A percentile compares a stretch with the other conserved stretches of the same genome.
Conservation (phyloP, 2,113 vertebrate genomes). For the Cinclus cinclus region DNA sequence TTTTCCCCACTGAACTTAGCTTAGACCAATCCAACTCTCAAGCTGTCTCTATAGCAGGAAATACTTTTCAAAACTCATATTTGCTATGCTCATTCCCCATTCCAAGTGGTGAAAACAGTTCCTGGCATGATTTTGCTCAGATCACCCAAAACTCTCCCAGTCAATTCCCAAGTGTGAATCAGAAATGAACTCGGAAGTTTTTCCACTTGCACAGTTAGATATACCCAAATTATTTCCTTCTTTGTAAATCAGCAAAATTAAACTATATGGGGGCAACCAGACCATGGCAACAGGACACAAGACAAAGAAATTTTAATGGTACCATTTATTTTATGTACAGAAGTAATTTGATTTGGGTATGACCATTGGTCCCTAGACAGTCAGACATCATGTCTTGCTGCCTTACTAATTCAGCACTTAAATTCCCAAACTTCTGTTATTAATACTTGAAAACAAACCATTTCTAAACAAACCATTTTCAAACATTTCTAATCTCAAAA, state of each 20-base stretch:
- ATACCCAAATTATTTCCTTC: not conserved
- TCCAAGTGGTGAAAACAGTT: not conserved
- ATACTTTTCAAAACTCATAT: not conserved
- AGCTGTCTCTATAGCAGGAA: not conserved
- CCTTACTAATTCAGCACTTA: not conserved
- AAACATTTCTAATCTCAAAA: too few relatives aligned
- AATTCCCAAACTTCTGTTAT: not conserved
- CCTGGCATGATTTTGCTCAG: not conserved
- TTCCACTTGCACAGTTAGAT: not conserved
- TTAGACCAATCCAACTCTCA: not conserved
- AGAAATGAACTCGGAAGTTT: not conserved
- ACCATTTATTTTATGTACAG: not conserved
- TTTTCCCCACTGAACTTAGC: not conserved
- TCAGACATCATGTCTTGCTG: not conserved
- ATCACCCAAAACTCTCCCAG: not conserved
- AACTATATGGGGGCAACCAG: not conserved
- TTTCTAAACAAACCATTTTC: not conserved
- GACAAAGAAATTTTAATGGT: not conserved
- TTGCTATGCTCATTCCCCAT: rapidly evolving
- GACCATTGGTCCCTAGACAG: not conserved
- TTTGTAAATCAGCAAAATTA: not conserved
- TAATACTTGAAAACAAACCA: not conserved
- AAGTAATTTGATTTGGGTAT: not conserved
- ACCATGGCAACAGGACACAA: not conserved
- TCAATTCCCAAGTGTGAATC: not conserved